These are phyloP conservation scores for Aspidoscelis tigris DNA, from an alignment of 2,113 vertebrate species.

Conservation along the genomic window DNA sequence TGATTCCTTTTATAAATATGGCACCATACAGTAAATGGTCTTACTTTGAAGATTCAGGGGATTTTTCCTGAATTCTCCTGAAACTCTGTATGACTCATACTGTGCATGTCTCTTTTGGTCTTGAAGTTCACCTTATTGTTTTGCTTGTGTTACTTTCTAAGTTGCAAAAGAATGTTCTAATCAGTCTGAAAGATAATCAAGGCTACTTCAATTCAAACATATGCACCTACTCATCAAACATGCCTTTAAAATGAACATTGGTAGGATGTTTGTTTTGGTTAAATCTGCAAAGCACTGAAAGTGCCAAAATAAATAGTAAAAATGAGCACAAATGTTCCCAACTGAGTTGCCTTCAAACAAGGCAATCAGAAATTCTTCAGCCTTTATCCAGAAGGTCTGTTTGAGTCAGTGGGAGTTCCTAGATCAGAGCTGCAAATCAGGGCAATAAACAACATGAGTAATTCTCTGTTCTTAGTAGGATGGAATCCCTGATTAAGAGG, in stretches of 20 bases:
- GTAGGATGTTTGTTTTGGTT: constrained; percentile 5
- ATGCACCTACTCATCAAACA: constrained; percentile 31
- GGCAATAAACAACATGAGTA: neutral
- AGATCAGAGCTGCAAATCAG: constrained; percentile 22
- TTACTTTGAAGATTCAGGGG: neutral
- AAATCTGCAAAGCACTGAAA: constrained; percentile 35
- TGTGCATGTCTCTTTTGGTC: neutral
- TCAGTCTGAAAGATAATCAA: constrained; percentile 28
- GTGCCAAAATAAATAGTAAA: constrained; percentile 10
- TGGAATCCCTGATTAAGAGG: constrained; percentile 17
- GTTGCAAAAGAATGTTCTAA: neutral
- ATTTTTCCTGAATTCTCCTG: too few species aligned
- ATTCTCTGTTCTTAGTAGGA: neutral
- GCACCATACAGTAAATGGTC: neutral
- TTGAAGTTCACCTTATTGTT: neutral
- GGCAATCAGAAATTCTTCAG: neutral
- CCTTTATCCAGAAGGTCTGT: constrained; percentile 27
- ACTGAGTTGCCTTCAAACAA: neutral
- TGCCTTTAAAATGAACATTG: constrained; percentile 10
- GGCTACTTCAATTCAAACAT: constrained; percentile 23
- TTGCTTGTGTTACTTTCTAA: constrained; percentile 14
- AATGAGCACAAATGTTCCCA: constrained; percentile 35
- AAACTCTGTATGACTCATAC: too few species aligned
- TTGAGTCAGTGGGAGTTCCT: neutral
- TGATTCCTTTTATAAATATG: neutral